These are phyloP conservation scores for Meloidogyne hapla DNA, from an alignment of 1,140 invertebrate genomes.

Conservation along the genomic window DNA sequence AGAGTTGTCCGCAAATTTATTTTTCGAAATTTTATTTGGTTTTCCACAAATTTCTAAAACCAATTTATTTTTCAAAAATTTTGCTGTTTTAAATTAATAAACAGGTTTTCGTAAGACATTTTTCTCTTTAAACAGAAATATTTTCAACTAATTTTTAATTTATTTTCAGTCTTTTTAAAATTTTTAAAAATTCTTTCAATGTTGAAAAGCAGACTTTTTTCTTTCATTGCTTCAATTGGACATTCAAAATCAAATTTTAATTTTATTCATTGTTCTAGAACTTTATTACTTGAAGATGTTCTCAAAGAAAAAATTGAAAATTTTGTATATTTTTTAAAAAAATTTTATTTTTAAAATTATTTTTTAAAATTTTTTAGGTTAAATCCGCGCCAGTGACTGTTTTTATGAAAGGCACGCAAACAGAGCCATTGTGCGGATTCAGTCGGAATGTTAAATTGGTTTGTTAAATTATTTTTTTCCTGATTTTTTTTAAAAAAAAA, in stretches of 20 bases:
- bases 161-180: background rate
- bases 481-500: too few relatives aligned
- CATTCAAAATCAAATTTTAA: background rate
- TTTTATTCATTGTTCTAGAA: background rate
- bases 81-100: too few relatives aligned
- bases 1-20: too few relatives aligned
- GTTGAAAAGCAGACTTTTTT: background rate
- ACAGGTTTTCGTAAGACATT: too few relatives aligned
- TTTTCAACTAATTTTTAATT: background rate
- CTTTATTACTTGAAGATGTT: background rate
- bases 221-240: background rate
- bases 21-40: too few relatives aligned
- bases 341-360: background rate
- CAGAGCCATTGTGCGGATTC: slow-evolving; percentile 59
- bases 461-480: background rate
- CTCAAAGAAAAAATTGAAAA: background rate
- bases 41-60: too few relatives aligned
- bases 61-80: too few relatives aligned
- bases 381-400: slow-evolving; percentile 53
- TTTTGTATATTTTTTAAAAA: background rate
- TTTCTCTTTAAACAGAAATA: too few relatives aligned
- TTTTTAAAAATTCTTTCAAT: background rate
- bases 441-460: slow-evolving; percentile 61
- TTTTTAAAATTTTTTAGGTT: slow-evolving; percentile 5
- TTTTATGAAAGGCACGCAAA: slow-evolving; percentile 62